Percentiles rank a stretch among this genome's conserved stretches.
phyloP scores from a whole-genome alignment of 2,888 invertebrate genomes.

The Brenthis hecate region DNA sequence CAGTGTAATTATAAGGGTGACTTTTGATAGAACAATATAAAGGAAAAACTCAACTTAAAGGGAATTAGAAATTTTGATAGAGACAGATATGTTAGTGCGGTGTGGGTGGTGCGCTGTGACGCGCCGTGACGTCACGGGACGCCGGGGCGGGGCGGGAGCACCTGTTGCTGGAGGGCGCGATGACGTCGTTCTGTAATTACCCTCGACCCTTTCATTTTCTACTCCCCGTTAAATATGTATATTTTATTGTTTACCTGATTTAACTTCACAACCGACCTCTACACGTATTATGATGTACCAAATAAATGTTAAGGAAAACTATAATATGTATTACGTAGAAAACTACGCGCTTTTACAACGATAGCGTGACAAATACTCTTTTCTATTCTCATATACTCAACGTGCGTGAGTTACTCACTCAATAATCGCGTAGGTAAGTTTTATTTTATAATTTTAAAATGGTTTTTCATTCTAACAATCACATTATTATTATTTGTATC shows the following conservation, averaged over 20 bases:
- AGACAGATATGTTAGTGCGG: slow-evolving; percentile 1
- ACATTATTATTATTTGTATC: too few relatives aligned
- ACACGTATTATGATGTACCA: too few relatives aligned
- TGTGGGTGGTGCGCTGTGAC: slow-evolving; percentile 1
- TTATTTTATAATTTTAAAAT: too few relatives aligned
- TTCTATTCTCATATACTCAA: slow-evolving; percentile 10
- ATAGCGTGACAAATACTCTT: slow-evolving; percentile 18
- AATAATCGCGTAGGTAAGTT: too few relatives aligned
- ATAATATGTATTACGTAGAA: background rate
- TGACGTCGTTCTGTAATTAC: slow-evolving; percentile 28
- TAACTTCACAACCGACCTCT: too few relatives aligned
- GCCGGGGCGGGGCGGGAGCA: slow-evolving; percentile 9
- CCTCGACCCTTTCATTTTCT: slow-evolving; percentile 4
- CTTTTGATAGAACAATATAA: too few relatives aligned
- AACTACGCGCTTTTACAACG: slow-evolving; percentile 9
- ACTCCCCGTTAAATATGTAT: too few relatives aligned
- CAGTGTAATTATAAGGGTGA: too few relatives aligned
- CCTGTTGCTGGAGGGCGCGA: slow-evolving; percentile 26
- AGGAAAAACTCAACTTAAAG: too few relatives aligned
- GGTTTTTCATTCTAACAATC: too few relatives aligned
- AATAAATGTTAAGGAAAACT: too few relatives aligned
- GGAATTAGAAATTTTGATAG: background rate
- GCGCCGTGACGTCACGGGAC: slow-evolving; percentile 24
- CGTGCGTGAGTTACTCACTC: slow-evolving; percentile 12
- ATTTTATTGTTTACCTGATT: too few relatives aligned